A percentile compares a stretch with the other conserved stretches of the same genome.
phyloP scores from a whole-genome alignment of 37 sponge, comb jelly and placozoan species.

The Haliclona indistincta region DNA sequence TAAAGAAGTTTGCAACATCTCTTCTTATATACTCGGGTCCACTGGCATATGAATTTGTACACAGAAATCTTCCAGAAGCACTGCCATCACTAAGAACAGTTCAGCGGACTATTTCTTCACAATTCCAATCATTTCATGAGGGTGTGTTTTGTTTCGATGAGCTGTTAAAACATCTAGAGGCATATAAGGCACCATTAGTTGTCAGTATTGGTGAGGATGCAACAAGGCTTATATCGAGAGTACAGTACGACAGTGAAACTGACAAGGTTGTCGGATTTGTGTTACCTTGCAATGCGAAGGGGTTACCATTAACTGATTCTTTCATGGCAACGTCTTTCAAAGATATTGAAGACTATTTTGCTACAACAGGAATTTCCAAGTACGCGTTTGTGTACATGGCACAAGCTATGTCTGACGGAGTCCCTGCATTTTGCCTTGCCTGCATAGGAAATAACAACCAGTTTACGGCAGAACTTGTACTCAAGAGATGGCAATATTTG shows the following conservation, averaged over 20 bases:
- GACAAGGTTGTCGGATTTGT: constrained; percentile 27
- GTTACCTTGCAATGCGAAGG: not conserved
- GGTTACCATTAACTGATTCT: constrained; percentile 14
- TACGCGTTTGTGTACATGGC: constrained; percentile 48
- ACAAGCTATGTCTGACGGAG: constrained; percentile 20
- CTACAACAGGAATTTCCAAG: constrained; percentile 7
- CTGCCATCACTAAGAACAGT: constrained; percentile 60
- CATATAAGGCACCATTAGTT: not conserved
- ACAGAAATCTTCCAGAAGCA: constrained; percentile 57
- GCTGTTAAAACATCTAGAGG: constrained; percentile 16
- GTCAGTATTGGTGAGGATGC: constrained; percentile 23
- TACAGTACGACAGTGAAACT: constrained; percentile 16
- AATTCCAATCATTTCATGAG: constrained; percentile 39
- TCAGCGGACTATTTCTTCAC: constrained; percentile 21
- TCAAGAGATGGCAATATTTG: constrained; percentile 29
- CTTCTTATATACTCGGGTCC: constrained; percentile 53
- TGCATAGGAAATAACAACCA: constrained; percentile 37
- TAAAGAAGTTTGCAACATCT: constrained; percentile 57
- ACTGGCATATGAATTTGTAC: constrained; percentile 59
- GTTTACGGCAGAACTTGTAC: constrained; percentile 22
- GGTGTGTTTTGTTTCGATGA: constrained; percentile 60
- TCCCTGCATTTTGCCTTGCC: constrained; percentile 22
- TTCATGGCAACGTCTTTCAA: constrained; percentile 27
- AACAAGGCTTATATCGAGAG: constrained; percentile 19
- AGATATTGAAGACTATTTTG: constrained; percentile 23